Percentiles rank a stretch among this genome's conserved stretches.
These are phyloP conservation scores for Spea multiplicata DNA, from an alignment of 2,113 vertebrate genomes.

Conservation along the genomic window DNA sequence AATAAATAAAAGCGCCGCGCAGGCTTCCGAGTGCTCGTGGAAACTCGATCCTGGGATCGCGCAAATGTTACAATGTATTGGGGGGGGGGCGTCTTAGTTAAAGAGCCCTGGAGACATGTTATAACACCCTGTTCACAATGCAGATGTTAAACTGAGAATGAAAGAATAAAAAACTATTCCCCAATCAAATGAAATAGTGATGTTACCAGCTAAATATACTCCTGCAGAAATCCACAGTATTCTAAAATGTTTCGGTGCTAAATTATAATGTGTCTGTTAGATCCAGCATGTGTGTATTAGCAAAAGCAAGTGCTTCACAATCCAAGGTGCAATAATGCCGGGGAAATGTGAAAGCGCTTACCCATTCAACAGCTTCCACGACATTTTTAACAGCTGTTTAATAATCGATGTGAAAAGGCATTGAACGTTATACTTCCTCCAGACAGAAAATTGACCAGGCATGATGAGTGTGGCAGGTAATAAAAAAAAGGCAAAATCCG, in stretches of 20 bases:
- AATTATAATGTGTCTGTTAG: conserved; percentile 4
- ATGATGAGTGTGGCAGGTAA: too few species aligned
- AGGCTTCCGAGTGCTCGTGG: too few species aligned
- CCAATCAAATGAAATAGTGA: conserved; percentile 1
- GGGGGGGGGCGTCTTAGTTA: too few species aligned
- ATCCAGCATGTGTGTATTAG: background rate
- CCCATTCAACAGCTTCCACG: background rate
- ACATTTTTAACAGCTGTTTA: background rate
- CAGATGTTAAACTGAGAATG: conserved; percentile 60
- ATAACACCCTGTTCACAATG: conserved; percentile 53
- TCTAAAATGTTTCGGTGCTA: background rate
- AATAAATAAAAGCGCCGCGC: too few species aligned
- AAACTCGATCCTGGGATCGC: background rate
- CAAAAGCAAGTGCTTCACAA: background rate
- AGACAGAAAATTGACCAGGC: background rate
- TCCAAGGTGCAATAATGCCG: background rate
- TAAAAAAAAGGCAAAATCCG: too few species aligned
- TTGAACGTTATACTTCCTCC: background rate
- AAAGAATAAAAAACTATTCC: conserved; percentile 1
- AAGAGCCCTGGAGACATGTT: conserved; percentile 43
- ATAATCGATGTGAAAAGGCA: background rate
- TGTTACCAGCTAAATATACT: conserved; percentile 23
- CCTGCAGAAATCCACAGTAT: background rate
- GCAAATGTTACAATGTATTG: conserved; percentile 6
- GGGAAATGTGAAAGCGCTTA: background rate